Conservation (phyloP, 2,888 invertebrate species). For the Cremastinae sp. region DNA sequence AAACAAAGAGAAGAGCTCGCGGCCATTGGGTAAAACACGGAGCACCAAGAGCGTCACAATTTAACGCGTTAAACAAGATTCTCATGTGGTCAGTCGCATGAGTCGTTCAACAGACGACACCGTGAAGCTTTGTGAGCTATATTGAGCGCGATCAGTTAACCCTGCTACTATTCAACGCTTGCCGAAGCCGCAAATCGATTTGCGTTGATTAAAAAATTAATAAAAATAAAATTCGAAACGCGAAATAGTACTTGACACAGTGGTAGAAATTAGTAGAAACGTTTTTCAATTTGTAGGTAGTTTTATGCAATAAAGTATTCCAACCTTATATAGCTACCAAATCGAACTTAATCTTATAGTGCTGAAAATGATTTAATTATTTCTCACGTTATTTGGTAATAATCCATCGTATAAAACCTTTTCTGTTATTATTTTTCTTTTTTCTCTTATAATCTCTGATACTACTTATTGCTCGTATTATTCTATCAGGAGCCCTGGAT, state of each 20-base stretch:
- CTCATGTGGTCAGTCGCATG: conserved; percentile 62
- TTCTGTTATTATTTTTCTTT: conserved; percentile 1
- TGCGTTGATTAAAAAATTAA: conserved; percentile 39
- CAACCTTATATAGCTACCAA: no score
- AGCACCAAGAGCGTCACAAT: conserved; percentile 60
- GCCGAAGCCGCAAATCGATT: conserved; percentile 29
- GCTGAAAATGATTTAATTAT: no score
- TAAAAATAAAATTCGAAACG: conserved; percentile 33
- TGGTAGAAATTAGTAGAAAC: conserved; percentile 6
- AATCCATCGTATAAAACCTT: no score
- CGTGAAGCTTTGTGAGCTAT: conserved; percentile 63
- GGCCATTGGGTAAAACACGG: conserved; percentile 53
- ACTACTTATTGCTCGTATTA: conserved; percentile 12
- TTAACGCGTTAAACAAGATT: conserved; percentile 69
- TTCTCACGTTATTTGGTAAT: no score
- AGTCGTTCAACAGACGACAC: conserved; percentile 20
- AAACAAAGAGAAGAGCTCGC: not conserved
- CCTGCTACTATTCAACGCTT: not conserved
- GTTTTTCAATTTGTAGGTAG: no score
- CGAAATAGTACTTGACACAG: not conserved
- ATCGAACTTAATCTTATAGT: no score
- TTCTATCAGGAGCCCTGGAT: not conserved
- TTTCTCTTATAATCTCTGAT: not conserved
- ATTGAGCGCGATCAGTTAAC: conserved; percentile 19
- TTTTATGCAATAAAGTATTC: no score